Base-by-base conservation (phyloP, 2,888 invertebrate genomes). In the Phoenoteleia sp. region DNA sequence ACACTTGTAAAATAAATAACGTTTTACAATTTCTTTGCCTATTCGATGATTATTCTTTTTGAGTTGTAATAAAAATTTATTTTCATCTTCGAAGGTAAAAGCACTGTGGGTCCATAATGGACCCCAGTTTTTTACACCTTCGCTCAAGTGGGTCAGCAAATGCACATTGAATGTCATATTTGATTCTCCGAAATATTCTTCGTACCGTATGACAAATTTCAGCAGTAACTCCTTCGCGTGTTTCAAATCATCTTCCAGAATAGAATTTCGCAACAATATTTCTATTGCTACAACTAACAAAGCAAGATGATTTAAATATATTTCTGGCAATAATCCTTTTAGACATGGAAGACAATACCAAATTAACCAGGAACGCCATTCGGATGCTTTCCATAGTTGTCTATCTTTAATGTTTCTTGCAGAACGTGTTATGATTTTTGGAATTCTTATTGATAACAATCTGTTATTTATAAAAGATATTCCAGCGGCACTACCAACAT, bases 301-400 rank as follows among this genome's bases (percentile, higher is more conserved):
- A 11, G 58, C 29, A 17, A 76, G 71, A 66, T 86, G 86, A 21
- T 81, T 33, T 2, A 79, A 71, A 75, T 81, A 86, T 71, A 67
- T 81, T 3, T 19, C 25, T 11, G 80, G 81, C 7, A 86, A 45
- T 27, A 83, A 39, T 17, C 62, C 71, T 17, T 17, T 17, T 19
- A 86, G 77, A 39, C 81, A 83, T 2, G 64, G 45, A 1, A 86
- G 21, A 0, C 23, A 56, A 36, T 76, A 82, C 13, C 25, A 76
- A 15, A 85, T 21, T 0, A 86, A 52, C 84, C 84, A 85, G 0
- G 77, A 72, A 17, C 62, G 64, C 83, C 85, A 84, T 36, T 86
- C 81, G 0, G 75, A 69, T 17, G 86, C 84, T 75, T 81, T 86
- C 86, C 84, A 85, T 15, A 49, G 42, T 3, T 36, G 47, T 21